Conservation (phyloP, 2,888 invertebrate species). For the Brachylomia viminalis region DNA sequence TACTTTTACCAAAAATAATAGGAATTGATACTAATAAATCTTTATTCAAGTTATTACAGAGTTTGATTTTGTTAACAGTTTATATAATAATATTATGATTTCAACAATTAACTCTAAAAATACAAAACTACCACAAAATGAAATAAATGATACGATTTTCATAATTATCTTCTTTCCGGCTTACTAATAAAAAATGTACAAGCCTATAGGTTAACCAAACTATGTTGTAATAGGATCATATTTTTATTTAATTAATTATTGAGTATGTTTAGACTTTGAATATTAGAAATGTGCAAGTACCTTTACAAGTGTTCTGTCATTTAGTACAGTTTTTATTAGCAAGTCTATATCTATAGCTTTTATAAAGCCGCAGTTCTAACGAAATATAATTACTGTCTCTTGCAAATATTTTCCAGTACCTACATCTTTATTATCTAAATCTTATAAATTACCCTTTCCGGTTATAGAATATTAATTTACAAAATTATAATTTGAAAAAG, state of each 20-base stretch:
- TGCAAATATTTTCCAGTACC: slow-evolving; percentile 31
- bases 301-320: background rate
- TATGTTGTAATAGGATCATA: background rate
- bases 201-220: slow-evolving; percentile 3
- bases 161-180: slow-evolving; percentile 9
- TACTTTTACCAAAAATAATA: slow-evolving; percentile 27
- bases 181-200: slow-evolving; percentile 53
- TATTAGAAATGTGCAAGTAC: slow-evolving; percentile 2
- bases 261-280: background rate
- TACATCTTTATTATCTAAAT: slow-evolving; percentile 40
- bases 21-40: slow-evolving; percentile 33
- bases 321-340: slow-evolving; percentile 60
- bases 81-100: slow-evolving; percentile 62
- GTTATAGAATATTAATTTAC: slow-evolving; percentile 45
- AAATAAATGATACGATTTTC: slow-evolving; percentile 38
- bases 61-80: slow-evolving; percentile 64
- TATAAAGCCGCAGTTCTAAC: slow-evolving; percentile 52
- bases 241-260: background rate
- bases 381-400: slow-evolving; percentile 33
- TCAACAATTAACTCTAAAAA: slow-evolving; percentile 66
- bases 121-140: slow-evolving; percentile 60
- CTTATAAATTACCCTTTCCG: slow-evolving; percentile 67
- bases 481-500: slow-evolving; percentile 38
- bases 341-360: slow-evolving; percentile 53
- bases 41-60: slow-evolving; percentile 64